Evolutionary conservation across 2,113 vertebrate species (phyloP), one percentile per base, ranked within the genome.

Genomic region (Xyrauchen texanus): DNA sequence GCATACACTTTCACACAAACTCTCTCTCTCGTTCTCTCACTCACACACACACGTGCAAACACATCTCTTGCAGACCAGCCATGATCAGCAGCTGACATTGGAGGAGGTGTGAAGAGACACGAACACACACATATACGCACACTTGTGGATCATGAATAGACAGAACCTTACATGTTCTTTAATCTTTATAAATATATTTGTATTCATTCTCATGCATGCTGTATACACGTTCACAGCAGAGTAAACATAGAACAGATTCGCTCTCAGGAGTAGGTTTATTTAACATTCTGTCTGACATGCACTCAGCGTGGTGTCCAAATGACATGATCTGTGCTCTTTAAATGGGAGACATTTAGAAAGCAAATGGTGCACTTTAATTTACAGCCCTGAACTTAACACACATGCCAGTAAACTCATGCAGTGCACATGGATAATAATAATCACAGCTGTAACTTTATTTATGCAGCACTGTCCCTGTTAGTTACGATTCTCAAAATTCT

Each of bases 341-440:
- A 85, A 61, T 79, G 65, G 82, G 80, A 86, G 86, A 89, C 86
- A 85, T 88, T 88, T 87, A 80, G 83, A 84, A 87, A 85, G 77
- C 57, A 87, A 85, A 86, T 76, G 69, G 83, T 76, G 83, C 66
- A 69, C 84, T 82, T 15, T 77, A 78, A 89, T 91, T 90, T 88
- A 90, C 82, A 78, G 84, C 83, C 46, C 82, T 90, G 88, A 88
- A 88, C 87, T 88, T 73, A 46, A 73, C 70, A 73, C 70, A 60
- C 69, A 7, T 67, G 75, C 63, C 51, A 10, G 5, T 55, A 45
- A 73, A 73, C 70, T 73, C 57, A 62, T 62, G 45, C 71, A 5
- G 57, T 51, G 45, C 46, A 74, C 45, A 16, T 74, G 58, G 55
- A 72, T 47, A 72, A 72, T 61, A 72, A 72, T 61, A 72, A 72